Evolutionary conservation across 2,797 vertebrate genomes (phyloP), one percentile per base, ranked within the genome.

Genomic region (Mareca strepera): DNA sequence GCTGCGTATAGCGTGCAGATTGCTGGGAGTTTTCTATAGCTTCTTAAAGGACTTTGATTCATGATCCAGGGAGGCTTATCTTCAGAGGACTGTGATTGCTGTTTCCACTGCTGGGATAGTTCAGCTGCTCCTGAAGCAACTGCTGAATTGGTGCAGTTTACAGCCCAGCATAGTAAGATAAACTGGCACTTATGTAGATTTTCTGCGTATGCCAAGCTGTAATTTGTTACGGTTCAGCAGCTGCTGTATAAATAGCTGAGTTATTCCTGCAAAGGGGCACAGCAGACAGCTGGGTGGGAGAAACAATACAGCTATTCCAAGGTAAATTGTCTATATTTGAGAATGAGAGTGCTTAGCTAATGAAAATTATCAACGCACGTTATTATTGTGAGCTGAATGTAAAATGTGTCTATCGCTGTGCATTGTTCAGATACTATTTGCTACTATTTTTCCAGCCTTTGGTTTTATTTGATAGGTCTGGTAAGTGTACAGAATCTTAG

Each of bases 1-100:
- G 78, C 91, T 48, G 82, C 7, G 48, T 25, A 23, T 4, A 60
- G 28, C 56, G 67, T 70, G 88, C 95, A 84, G 74, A 15, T 28
- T 77, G 78, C 91, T 52, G 82, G 59, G 62, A 86, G 62, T 68
- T 91, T 53, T 52, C 70, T 67, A 0, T 17, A 94, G 88, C 91
- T 94, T 81, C 95, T 92, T 83, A 86, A 76, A 79, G 94, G 95
- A 95, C 96, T 96, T 96, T 94, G 96, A 94, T 93, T 96, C 92
- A 55, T 95, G 95, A 96, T 88, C 96, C 93, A 43, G 88, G 59
- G 50, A 86, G 83, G 88, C 88, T 96, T 95, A 95, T 94, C 95
- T 94, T 13, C 56, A 11, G 55, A 93, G 85, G 82, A 82, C 92
- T 95, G 82, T 5, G 82, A 66, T 93, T 86, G 52, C 83, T 46